Conservation (phyloP, 2,888 invertebrate species). For the Eucriotettix oculatus region DNA sequence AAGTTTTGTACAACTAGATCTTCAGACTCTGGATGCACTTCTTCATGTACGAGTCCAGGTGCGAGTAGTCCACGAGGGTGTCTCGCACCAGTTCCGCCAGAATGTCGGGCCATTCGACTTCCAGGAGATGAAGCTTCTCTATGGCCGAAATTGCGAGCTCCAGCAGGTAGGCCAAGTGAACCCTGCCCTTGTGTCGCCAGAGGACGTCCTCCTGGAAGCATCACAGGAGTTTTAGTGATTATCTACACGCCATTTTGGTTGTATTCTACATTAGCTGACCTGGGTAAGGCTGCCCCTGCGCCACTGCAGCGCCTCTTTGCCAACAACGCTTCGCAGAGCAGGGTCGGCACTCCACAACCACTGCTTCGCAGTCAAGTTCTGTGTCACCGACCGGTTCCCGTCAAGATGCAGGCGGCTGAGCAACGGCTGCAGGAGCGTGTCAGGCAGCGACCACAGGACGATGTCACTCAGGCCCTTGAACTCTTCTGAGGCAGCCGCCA, state of each 20-base stretch:
- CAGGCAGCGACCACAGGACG: constrained; percentile 64
- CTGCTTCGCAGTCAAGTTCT: constrained; percentile 38
- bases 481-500: constrained; percentile 48
- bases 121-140: constrained; percentile 54
- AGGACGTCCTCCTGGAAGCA: constrained; percentile 47
- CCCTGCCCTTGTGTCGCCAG: constrained; percentile 56
- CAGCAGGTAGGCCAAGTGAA: constrained; percentile 50
- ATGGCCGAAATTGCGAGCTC: constrained; percentile 61
- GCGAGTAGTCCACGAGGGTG: constrained; percentile 61
- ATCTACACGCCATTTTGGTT: too few relatives aligned
- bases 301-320: constrained; percentile 74
- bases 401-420: constrained; percentile 53
- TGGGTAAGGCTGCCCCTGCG: constrained; percentile 40
- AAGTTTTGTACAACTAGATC: not conserved
- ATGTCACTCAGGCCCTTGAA: constrained; percentile 59
- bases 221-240: too few relatives aligned
- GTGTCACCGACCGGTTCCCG: constrained; percentile 25
- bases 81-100: constrained; percentile 61
- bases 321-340: constrained; percentile 61
- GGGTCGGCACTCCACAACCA: constrained; percentile 60
- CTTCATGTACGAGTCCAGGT: constrained; percentile 65
- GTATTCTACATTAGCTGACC: constrained; percentile 19
- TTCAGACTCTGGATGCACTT: constrained; percentile 23
- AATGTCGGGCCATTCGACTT: constrained; percentile 60
- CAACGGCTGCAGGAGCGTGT: constrained; percentile 59